Evolutionary conservation across 2,797 vertebrate genomes (phyloP).

Genomic region (Melanotaenia maccullochi): DNA sequence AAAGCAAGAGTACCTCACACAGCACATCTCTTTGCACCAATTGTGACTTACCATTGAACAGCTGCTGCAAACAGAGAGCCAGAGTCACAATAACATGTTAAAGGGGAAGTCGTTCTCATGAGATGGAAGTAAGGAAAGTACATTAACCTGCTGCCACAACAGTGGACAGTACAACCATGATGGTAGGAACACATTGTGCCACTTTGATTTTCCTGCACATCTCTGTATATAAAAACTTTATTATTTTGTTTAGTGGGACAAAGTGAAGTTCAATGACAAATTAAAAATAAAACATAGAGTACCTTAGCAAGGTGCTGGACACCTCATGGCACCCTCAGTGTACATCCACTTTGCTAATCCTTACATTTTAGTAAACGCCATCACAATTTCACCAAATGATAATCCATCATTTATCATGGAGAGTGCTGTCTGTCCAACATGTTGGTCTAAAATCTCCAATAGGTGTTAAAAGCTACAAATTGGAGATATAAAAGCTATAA

Average conservation of each 20-base stretch:
- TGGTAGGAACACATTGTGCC: background rate
- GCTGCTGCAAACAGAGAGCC: conserved; percentile 43
- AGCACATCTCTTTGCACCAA: conserved; percentile 46
- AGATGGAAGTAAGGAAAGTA: conserved; percentile 53
- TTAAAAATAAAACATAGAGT: background rate
- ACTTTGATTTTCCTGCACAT: background rate
- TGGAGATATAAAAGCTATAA: background rate
- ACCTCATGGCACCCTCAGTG: too few relatives aligned
- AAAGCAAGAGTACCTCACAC: conserved; percentile 27
- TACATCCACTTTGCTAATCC: too few relatives aligned
- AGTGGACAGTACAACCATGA: conserved; percentile 24
- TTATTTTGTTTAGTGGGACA: background rate
- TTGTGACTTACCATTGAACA: conserved; percentile 58
- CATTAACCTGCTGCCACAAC: conserved; percentile 50
- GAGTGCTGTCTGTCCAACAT: background rate
- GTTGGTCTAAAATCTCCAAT: background rate
- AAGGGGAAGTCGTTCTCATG: conserved; percentile 26
- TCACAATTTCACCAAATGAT: background rate
- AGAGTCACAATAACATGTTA: conserved; percentile 36
- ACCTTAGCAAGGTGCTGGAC: too few relatives aligned
- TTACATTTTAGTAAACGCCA: background rate
- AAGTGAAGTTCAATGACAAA: background rate
- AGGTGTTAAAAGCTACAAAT: background rate
- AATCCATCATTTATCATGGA: background rate
- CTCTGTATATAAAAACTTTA: background rate